Evolutionary conservation across 1,140 invertebrate species (phyloP), one percentile per base, ranked within the genome.

Genomic region (Physella acuta): DNA sequence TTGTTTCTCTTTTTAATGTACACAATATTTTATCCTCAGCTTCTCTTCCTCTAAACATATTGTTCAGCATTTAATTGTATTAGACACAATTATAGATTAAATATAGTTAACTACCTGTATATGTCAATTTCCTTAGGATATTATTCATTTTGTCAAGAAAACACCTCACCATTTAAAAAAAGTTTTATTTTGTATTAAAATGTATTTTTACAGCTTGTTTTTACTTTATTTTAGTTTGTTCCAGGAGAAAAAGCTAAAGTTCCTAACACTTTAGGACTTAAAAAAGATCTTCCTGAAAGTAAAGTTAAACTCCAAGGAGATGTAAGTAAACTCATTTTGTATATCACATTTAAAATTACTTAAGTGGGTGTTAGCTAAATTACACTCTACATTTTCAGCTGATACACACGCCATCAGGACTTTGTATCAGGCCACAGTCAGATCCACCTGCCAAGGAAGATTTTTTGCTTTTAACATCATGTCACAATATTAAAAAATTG

Each of bases 371-470:
- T n/a, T n/a, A n/a, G n/a, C n/a, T n/a, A n/a, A n/a, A n/a, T n/a
- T n/a, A n/a, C n/a, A n/a, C n/a, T n/a, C n/a, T n/a, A n/a, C n/a
- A n/a, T n/a, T 68, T 72, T 68, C 61, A 80, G 78, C 67, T 78
- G 8, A 68, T 69, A 39, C 73, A 77, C 51, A 26, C 52, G 20
- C 36, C 17, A 20, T 72, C 71, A 4, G 55, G 64, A 31, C 56
- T 73, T 26, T 79, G 75, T 75, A 56, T 76, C 14, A 58, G 73
- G 28, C 68, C 73, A 20, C 68, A 73, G 28, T 36, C 60, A 44
- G 66, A 72, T 20, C 24, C 73, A 11, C 73, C 53, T 28, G 60
- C 36, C 11, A 78, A 76, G 52, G 71, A 67, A 59, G 44, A 73
- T 3, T 30, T 77, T 73, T 53, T 76, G 52, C 52, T 60, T 16